Percentiles rank a stretch among this genome's conserved stretches.
phyloP scores from a whole-genome alignment of 2,113 vertebrate species.

The Vidua chalybeata region DNA sequence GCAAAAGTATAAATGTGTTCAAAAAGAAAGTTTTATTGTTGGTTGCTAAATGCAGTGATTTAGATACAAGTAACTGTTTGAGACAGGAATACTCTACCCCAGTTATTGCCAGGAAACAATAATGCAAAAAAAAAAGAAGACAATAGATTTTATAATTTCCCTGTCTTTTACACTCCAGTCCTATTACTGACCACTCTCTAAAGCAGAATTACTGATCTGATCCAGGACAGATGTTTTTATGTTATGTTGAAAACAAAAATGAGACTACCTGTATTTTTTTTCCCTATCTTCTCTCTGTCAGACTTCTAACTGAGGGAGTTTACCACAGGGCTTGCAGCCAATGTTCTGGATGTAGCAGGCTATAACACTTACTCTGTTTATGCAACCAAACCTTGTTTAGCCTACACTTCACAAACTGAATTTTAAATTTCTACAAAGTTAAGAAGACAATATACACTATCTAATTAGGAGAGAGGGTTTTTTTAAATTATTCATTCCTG shows the following conservation, averaged over 20 bases:
- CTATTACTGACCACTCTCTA: background rate
- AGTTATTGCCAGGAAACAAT: background rate
- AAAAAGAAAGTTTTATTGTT: background rate
- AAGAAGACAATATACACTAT: background rate
- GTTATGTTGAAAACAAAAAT: background rate
- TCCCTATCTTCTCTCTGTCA: background rate
- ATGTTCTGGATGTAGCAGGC: background rate
- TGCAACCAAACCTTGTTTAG: slow-evolving; percentile 36
- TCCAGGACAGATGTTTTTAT: background rate
- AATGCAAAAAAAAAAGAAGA: background rate
- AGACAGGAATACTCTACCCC: background rate
- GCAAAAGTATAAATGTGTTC: background rate
- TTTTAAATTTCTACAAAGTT: slow-evolving; percentile 40
- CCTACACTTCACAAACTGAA: slow-evolving; percentile 22
- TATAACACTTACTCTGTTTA: slow-evolving; percentile 31
- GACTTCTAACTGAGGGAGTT: background rate
- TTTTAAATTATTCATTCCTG: slow-evolving; percentile 36
- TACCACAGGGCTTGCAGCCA: slow-evolving; percentile 42
- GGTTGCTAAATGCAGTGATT: background rate
- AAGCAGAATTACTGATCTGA: background rate
- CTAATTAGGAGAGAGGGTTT: background rate
- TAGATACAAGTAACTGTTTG: background rate
- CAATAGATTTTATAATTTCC: background rate
- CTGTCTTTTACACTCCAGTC: background rate
- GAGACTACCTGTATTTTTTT: background rate